Percentiles rank a stretch among this genome's conserved stretches.
Evolutionary conservation across 2,797 vertebrate species (phyloP).

Genomic region (Miopithecus talapoin): DNA sequence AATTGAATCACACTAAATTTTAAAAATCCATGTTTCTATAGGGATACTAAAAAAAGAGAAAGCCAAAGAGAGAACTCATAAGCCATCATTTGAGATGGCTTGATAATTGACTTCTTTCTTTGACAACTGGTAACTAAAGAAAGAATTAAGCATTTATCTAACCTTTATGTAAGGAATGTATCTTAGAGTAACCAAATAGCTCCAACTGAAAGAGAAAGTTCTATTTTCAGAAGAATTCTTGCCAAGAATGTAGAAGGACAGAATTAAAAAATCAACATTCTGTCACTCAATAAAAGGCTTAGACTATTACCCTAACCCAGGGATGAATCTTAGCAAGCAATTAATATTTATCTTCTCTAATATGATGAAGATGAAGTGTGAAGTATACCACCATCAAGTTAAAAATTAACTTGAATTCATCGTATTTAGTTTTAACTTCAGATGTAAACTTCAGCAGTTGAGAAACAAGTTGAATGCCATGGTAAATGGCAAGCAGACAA

Average conservation of each 20-base stretch:
- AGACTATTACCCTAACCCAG: neutral
- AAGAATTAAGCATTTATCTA: neutral
- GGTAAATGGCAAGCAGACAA: neutral
- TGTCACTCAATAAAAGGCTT: neutral
- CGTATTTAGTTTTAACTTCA: conserved; percentile 19
- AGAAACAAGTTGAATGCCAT: neutral
- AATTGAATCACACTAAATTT: neutral
- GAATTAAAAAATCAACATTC: neutral
- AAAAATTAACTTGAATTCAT: neutral
- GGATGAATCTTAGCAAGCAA: neutral
- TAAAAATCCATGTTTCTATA: neutral
- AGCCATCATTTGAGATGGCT: neutral
- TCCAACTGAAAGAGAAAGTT: neutral
- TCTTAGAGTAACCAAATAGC: neutral
- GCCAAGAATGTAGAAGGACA: neutral
- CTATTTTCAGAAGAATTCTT: neutral
- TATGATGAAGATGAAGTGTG: neutral
- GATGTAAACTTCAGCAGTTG: neutral
- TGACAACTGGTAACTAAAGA: neutral
- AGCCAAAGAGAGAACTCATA: neutral
- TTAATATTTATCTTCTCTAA: neutral
- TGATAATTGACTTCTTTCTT: neutral
- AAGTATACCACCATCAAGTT: neutral
- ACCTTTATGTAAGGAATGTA: neutral
- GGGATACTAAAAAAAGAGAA: neutral